Conservation (phyloP, 2,113 vertebrate genomes). For the Eretmodus cyanostictus region DNA sequence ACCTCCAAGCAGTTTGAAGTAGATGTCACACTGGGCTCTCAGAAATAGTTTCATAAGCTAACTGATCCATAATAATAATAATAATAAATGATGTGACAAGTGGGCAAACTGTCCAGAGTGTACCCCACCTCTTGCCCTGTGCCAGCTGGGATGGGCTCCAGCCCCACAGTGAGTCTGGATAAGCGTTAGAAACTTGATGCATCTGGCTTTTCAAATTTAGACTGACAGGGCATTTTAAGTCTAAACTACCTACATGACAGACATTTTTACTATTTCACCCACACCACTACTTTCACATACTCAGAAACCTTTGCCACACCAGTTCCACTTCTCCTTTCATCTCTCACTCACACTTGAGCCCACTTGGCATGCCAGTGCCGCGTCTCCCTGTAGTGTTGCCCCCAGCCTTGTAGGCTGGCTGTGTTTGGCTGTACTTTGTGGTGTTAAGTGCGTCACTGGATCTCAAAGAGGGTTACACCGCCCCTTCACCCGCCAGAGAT, state of each 20-base stretch:
- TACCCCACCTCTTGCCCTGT: not conserved
- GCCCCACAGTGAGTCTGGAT: not conserved
- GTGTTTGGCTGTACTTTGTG: not conserved
- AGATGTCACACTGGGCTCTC: not conserved
- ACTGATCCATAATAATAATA: not conserved
- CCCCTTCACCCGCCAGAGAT: not conserved
- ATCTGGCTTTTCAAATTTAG: not conserved
- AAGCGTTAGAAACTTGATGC: not conserved
- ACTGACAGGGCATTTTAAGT: not conserved
- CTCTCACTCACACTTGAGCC: not conserved
- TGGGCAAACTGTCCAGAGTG: not conserved
- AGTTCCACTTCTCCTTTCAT: conserved; percentile 20
- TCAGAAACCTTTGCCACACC: not conserved
- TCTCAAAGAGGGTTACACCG: not conserved
- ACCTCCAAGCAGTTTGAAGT: not conserved
- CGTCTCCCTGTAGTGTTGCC: not conserved
- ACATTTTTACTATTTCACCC: not conserved
- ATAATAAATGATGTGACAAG: not conserved
- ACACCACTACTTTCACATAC: not conserved
- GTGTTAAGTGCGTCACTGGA: conserved; percentile 52
- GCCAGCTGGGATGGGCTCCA: not conserved
- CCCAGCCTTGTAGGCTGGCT: not conserved
- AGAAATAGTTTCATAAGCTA: not conserved
- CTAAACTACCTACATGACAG: not conserved
- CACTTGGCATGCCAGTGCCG: not conserved